phyloP scores from a whole-genome alignment of 2,113 vertebrate genomes.

The Vulpes vulpes region DNA sequence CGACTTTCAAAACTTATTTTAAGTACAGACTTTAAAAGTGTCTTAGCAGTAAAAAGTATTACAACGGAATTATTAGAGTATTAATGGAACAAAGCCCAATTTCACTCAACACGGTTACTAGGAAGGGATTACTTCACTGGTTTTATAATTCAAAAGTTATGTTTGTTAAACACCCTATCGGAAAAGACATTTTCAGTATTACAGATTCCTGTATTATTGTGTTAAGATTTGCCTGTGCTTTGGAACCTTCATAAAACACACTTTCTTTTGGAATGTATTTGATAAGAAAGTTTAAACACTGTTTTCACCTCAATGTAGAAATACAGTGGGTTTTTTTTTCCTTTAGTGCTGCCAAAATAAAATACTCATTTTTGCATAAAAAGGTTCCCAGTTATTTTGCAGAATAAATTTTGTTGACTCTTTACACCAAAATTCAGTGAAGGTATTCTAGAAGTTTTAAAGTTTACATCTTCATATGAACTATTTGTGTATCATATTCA shows the following conservation, averaged over 20 bases:
- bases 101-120: constrained; percentile 51
- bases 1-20: constrained; percentile 76
- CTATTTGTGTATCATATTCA: neutral
- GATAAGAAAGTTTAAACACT: constrained; percentile 81
- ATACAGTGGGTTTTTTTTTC: constrained; percentile 82
- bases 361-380: constrained; percentile 84
- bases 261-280: constrained; percentile 78
- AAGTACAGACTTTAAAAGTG: constrained; percentile 69
- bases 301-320: constrained; percentile 87
- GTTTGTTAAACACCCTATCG: constrained; percentile 66
- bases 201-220: constrained; percentile 73
- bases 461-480: constrained; percentile 34
- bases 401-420: constrained; percentile 53
- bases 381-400: constrained; percentile 71
- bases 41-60: constrained; percentile 44
- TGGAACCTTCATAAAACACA: constrained; percentile 58
- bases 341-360: constrained; percentile 88
- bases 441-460: constrained; percentile 56
- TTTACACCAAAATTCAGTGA: constrained; percentile 40
- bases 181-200: constrained; percentile 78
- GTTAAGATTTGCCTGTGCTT: constrained; percentile 74
- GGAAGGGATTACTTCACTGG: constrained; percentile 52
- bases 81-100: constrained; percentile 61
- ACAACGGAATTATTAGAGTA: constrained; percentile 44
- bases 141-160: constrained; percentile 58